Conservation (phyloP, 2,113 vertebrate genomes). For the Pagrus major region DNA sequence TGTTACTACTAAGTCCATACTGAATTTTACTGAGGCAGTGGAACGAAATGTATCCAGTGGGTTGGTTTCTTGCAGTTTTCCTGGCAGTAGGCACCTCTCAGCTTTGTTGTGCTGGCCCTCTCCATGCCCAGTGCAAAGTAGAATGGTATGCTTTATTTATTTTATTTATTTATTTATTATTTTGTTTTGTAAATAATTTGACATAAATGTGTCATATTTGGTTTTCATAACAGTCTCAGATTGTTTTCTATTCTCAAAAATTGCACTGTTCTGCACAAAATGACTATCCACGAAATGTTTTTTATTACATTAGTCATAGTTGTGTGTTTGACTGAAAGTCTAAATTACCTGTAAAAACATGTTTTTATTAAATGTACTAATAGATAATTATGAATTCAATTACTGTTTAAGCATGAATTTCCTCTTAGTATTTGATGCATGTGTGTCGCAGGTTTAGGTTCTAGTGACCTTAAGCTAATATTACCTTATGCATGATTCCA, state of each 20-base stretch:
- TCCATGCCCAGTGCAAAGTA: slow-evolving; percentile 85
- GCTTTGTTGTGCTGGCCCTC: slow-evolving; percentile 69
- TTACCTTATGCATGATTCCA: neutral
- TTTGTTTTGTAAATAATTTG: neutral
- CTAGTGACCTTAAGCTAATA: neutral
- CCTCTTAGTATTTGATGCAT: neutral
- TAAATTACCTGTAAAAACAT: too few species aligned
- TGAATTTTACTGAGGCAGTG: neutral
- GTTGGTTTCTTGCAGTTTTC: slow-evolving; percentile 43
- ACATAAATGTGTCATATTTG: neutral
- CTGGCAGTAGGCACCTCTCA: slow-evolving; percentile 41
- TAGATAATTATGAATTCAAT: too few species aligned
- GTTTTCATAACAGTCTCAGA: neutral
- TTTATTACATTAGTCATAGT: too few species aligned
- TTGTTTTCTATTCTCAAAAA: neutral
- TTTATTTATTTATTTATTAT: slow-evolving; percentile 4
- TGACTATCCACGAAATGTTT: neutral
- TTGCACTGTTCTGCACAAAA: neutral
- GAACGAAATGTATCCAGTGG: slow-evolving; percentile 47
- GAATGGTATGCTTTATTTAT: slow-evolving; percentile 74
- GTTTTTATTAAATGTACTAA: neutral
- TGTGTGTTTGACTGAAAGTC: too few species aligned
- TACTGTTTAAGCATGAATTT: neutral
- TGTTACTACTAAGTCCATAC: neutral
- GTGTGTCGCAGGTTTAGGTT: neutral